These are phyloP conservation scores for Cyclargus thomasi DNA, from an alignment of 1,140 invertebrate species.

Conservation along the genomic window DNA sequence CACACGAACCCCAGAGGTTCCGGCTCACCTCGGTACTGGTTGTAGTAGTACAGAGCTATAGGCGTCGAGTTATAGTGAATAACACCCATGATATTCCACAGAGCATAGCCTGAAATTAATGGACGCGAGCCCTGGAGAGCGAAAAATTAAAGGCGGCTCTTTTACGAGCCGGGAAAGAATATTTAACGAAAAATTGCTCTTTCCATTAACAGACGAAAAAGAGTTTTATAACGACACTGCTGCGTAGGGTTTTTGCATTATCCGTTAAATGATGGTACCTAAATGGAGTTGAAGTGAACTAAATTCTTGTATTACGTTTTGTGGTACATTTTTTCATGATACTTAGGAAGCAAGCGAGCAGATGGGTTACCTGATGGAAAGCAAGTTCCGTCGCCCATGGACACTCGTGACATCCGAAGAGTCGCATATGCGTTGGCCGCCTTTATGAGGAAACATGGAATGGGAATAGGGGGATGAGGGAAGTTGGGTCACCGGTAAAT, in stretches of 20 bases:
- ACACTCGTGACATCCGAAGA: no score
- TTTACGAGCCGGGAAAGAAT: neutral
- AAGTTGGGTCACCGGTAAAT: no score
- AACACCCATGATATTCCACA: slow-evolving; percentile 54
- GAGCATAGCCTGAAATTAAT: slow-evolving; percentile 46
- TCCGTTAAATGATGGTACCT: neutral
- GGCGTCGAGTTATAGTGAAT: slow-evolving; percentile 55
- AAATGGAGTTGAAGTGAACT: neutral
- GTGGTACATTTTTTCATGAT: no score
- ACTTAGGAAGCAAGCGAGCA: no score
- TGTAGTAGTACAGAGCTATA: slow-evolving; percentile 43
- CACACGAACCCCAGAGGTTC: slow-evolving; percentile 50
- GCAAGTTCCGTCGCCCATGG: no score
- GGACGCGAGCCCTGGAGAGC: neutral
- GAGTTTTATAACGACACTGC: neutral
- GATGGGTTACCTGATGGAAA: no score
- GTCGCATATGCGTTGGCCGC: no score
- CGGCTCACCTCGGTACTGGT: slow-evolving; percentile 33
- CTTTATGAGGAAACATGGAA: no score
- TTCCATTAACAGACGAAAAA: neutral
- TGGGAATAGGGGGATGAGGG: no score
- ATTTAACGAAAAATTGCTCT: slow-evolving; percentile 7
- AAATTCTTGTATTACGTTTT: no score
- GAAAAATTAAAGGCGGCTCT: slow-evolving; percentile 4
- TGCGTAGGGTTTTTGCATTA: slow-evolving; percentile 1